These are phyloP conservation scores for Atta colombica DNA, from an alignment of 1,140 invertebrate genomes.

Conservation along the genomic window DNA sequence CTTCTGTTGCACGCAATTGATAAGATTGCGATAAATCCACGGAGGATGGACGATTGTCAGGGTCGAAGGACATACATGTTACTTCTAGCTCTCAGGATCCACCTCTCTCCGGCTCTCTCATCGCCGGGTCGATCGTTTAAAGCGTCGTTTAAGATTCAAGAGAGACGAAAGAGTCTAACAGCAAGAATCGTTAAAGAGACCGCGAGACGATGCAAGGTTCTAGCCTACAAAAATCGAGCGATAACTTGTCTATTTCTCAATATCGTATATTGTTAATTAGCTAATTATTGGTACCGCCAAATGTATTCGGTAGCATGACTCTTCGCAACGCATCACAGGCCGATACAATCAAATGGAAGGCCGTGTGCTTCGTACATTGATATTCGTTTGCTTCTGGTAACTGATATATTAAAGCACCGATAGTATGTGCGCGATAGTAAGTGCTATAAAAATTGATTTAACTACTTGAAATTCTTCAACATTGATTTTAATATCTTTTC, in stretches of 20 bases:
- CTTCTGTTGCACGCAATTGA: conserved; percentile 19
- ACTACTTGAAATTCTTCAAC: conserved; percentile 2
- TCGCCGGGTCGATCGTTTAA: conserved; percentile 26
- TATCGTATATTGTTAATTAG: conserved; percentile 33
- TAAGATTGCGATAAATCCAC: conserved; percentile 48
- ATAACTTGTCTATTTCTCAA: conserved; percentile 44
- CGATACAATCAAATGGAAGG: neutral
- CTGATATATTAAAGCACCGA: neutral
- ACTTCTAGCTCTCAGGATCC: conserved; percentile 52
- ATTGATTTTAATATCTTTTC: neutral
- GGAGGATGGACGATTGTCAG: conserved; percentile 72
- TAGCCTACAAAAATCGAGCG: conserved; percentile 36
- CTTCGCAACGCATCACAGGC: neutral
- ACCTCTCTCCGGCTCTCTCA: conserved; percentile 12
- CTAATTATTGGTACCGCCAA: conserved; percentile 8
- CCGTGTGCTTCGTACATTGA: neutral
- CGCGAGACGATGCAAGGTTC: conserved; percentile 19
- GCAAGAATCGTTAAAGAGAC: conserved; percentile 61
- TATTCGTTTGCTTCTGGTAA: conserved; percentile 3
- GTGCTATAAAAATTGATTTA: conserved; percentile 28
- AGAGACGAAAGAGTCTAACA: conserved; percentile 65
- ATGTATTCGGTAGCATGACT: conserved; percentile 33
- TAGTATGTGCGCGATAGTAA: neutral
- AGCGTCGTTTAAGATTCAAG: conserved; percentile 57
- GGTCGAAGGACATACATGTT: conserved; percentile 60